phyloP scores from a whole-genome alignment of 2,888 invertebrate genomes.

The Ganaspis brasiliensis region DNA sequence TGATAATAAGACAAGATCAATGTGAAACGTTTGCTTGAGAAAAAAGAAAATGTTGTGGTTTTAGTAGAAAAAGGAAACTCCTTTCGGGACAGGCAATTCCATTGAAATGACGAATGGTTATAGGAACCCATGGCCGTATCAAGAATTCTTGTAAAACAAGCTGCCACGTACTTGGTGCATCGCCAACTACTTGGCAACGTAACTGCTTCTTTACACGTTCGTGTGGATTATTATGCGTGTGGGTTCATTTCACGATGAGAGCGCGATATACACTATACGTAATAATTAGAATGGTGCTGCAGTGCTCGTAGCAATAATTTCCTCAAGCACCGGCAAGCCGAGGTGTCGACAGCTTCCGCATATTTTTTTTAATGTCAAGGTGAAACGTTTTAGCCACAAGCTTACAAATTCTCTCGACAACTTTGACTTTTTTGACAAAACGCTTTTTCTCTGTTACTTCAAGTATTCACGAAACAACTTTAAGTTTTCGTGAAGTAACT shows the following conservation, averaged over 20 bases:
- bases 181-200: conserved; percentile 45
- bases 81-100: conserved; percentile 55
- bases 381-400: background rate
- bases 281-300: conserved; percentile 57
- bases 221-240: conserved; percentile 29
- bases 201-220: conserved; percentile 15
- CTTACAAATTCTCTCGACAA: background rate
- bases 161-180: conserved; percentile 42
- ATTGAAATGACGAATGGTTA: conserved; percentile 57
- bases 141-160: conserved; percentile 33
- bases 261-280: conserved; percentile 48
- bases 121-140: conserved; percentile 31
- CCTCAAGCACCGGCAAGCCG: conserved; percentile 5
- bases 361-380: conserved; percentile 23
- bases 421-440: background rate
- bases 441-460: background rate
- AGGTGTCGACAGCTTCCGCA: conserved; percentile 30
- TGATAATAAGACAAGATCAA: background rate
- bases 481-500: too few species aligned
- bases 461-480: too few species aligned
- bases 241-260: conserved; percentile 22
- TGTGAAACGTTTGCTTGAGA: background rate
- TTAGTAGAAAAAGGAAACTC: conserved; percentile 38
- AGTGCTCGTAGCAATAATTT: conserved; percentile 25
- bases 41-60: background rate